Evolutionary conservation across 1,140 invertebrate genomes (phyloP), one percentile per base, ranked within the genome.

Genomic region (Luehdorfia chinensis): DNA sequence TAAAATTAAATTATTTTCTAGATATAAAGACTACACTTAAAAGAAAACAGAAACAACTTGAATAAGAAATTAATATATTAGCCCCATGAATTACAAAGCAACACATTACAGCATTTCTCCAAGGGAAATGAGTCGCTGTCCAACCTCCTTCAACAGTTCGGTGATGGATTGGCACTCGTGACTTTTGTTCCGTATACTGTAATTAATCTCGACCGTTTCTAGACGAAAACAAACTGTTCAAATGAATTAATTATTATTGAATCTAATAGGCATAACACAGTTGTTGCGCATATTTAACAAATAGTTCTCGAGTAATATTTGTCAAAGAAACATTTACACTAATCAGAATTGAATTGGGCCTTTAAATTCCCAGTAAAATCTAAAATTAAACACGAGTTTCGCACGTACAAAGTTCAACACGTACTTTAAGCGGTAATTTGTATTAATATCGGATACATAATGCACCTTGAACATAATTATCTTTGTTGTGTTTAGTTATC

Each of bases 191-290:
- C 53, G 44, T 48, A 39, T 31, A 23, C 47, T 48, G 55, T 72
- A 77, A 77, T 77, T 80, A 80, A 77, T 75, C 66, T 63, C 37
- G 55, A 54, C 61, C 55, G 66, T 56, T 65, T 46, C 59, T 49
- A 59, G 50, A 52, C 32, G 53, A 46, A 49, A 43, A 11, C 46
- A 47, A 37, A 47, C 25, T 25, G 25, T 43, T 43, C 13, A 43
- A 28, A 43, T 23, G 25, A 47, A 54, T 56, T 56, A 50, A 55
- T 59, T 55, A 49, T 53, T 47, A n/a, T 21, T 16, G 28, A 19
- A 36, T 21, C 18, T 15, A 36, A 15, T 21, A 37, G 9, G 5
- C 12, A 37, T 19, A 16, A 21, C 34, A 21, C 6, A 8, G 34
- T 15, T 21, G n/a, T 37, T 5, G 12, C 9, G 4, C 18, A n/a